Conservation (phyloP, 2,888 invertebrate species). For the Tipula lateralis region DNA sequence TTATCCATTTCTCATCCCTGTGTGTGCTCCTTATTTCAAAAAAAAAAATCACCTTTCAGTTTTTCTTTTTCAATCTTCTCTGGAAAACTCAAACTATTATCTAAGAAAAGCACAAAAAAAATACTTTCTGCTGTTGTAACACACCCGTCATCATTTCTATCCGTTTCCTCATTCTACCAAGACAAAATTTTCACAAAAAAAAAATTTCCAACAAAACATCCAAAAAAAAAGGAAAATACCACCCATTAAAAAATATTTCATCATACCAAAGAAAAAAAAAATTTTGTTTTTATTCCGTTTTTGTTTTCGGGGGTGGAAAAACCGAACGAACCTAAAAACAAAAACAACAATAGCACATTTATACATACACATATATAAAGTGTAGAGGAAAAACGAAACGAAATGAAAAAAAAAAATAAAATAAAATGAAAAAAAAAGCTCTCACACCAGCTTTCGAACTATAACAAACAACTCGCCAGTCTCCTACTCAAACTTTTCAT, state of each 20-base stretch:
- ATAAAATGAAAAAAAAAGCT: neutral
- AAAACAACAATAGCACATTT: slow-evolving; percentile 3
- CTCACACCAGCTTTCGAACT: neutral
- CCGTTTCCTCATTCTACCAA: neutral
- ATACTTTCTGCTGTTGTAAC: slow-evolving; percentile 5
- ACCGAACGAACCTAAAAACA: neutral
- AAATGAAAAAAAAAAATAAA: neutral
- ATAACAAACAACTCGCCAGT: slow-evolving; percentile 24
- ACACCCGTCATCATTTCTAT: slow-evolving; percentile 19
- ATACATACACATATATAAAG: neutral
- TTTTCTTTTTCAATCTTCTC: slow-evolving; percentile 5
- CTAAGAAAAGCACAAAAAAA: neutral
- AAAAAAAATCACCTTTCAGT: slow-evolving; percentile 7
- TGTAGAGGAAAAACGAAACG: neutral
- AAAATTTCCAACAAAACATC: neutral
- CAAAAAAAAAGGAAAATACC: slow-evolving; percentile 15
- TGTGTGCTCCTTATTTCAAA: neutral
- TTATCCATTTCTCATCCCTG: neutral
- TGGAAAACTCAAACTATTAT: neutral
- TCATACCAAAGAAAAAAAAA: neutral
- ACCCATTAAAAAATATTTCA: slow-evolving; percentile 19
- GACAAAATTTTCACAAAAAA: neutral
- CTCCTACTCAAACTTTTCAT: neutral
- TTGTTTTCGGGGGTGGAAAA: neutral
- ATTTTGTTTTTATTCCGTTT: neutral